Conservation (phyloP, 2,888 invertebrate genomes). For the Megaustenia siamemsis region DNA sequence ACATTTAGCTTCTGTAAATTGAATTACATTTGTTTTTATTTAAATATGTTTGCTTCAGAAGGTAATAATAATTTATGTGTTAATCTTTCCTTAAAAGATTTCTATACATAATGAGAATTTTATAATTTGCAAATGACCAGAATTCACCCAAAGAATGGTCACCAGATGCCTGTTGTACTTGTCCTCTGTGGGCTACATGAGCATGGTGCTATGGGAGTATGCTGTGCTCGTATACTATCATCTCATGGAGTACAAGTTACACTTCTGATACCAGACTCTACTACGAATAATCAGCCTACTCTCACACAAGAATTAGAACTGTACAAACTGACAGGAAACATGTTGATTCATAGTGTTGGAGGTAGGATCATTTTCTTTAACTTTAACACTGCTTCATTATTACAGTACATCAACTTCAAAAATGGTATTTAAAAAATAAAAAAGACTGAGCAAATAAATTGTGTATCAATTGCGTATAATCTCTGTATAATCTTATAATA, state of each 20-base stretch:
- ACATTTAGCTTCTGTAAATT: too few species aligned
- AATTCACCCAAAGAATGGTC: constrained; percentile 87
- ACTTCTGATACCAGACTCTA: constrained; percentile 82
- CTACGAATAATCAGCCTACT: constrained; percentile 18
- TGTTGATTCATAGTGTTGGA: constrained; percentile 37
- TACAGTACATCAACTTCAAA: too few species aligned
- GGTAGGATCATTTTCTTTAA: constrained; percentile 16
- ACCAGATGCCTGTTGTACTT: constrained; percentile 91
- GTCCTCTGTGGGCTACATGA: constrained; percentile 87
- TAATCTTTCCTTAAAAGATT: too few species aligned
- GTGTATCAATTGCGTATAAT: too few species aligned
- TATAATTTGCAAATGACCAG: not conserved
- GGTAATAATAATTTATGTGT: too few species aligned
- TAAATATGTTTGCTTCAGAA: too few species aligned
- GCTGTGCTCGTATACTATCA: constrained; percentile 87
- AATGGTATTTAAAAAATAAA: too few species aligned
- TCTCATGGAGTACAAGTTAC: constrained; percentile 87
- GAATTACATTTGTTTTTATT: too few species aligned
- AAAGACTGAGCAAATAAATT: too few species aligned
- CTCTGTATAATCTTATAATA: too few species aligned
- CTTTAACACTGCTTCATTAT: too few species aligned
- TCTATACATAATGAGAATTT: too few species aligned
- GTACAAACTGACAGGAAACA: constrained; percentile 37
- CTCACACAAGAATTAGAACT: constrained; percentile 43
- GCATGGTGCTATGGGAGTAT: constrained; percentile 85